Conservation (phyloP, 2,113 vertebrate genomes). For the Oreotrochilus melanogaster region DNA sequence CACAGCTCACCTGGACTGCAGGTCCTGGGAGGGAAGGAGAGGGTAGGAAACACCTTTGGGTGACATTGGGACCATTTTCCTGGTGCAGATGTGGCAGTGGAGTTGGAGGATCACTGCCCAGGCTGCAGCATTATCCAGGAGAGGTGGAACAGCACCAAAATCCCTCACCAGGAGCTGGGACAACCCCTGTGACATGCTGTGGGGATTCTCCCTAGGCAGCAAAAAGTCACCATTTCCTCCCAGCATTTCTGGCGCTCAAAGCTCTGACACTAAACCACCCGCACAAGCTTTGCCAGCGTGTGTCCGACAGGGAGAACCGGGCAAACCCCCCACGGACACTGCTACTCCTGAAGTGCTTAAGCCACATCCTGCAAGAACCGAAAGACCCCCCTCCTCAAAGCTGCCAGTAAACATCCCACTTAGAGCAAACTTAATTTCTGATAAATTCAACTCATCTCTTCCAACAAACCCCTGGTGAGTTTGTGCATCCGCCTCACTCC, state of each 20-base stretch:
- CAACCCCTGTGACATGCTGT: neutral
- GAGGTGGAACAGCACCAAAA: neutral
- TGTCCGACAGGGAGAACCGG: accelerated
- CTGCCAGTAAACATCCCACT: neutral
- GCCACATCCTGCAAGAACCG: neutral
- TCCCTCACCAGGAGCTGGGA: neutral
- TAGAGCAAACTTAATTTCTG: neutral
- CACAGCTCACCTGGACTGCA: too few species aligned
- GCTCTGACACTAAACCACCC: neutral
- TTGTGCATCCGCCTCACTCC: neutral
- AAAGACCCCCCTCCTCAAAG: neutral
- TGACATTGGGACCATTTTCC: neutral
- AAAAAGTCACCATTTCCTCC: neutral
- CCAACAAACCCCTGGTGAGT: neutral
- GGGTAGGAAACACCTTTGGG: neutral
- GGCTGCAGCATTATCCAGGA: neutral
- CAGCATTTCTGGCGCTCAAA: neutral
- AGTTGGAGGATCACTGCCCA: neutral
- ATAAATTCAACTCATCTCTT: neutral
- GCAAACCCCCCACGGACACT: neutral
- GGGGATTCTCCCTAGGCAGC: neutral
- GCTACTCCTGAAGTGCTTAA: neutral
- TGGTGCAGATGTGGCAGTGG: neutral
- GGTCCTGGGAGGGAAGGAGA: neutral
- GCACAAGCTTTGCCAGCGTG: neutral